phyloP scores from a whole-genome alignment of 2,113 vertebrate genomes.

The Ameiurus melas region DNA sequence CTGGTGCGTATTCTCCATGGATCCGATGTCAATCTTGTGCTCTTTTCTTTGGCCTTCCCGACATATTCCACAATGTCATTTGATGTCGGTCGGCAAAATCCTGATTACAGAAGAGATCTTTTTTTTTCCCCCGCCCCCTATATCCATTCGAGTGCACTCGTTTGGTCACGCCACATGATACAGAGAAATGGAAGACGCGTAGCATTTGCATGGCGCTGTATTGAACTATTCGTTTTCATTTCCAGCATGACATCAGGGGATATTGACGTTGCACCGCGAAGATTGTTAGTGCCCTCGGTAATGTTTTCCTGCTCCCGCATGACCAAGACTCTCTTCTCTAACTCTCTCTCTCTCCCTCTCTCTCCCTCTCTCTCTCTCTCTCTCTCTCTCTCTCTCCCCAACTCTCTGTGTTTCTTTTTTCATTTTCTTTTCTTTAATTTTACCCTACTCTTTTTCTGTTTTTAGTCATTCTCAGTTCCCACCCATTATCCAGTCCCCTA shows the following conservation, averaged over 20 bases:
- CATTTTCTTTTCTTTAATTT: background rate
- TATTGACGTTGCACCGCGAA: constrained; percentile 74
- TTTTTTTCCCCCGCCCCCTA: constrained; percentile 65
- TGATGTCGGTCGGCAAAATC: constrained; percentile 63
- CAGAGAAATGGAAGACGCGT: constrained; percentile 70
- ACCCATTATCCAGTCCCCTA: background rate
- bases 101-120: constrained; percentile 77
- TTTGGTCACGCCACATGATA: constrained; percentile 81
- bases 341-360: background rate
- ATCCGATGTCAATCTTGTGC: background rate
- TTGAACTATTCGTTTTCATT: constrained; percentile 79
- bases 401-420: background rate
- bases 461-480: background rate
- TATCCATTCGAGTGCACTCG: constrained; percentile 63
- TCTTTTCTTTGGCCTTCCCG: constrained; percentile 51
- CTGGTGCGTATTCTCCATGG: constrained; percentile 43
- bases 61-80: constrained; percentile 51
- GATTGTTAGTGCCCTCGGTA: constrained; percentile 66
- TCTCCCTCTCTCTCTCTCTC: background rate
- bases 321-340: constrained; percentile 5
- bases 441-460: too few species aligned
- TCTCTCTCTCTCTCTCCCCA: background rate
- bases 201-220: constrained; percentile 64
- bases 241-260: constrained; percentile 76
- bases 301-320: constrained; percentile 54